A percentile compares a stretch with the other conserved stretches of the same genome.
These are phyloP conservation scores for Strix uralensis DNA, from an alignment of 2,113 vertebrate species.

Conservation along the genomic window DNA sequence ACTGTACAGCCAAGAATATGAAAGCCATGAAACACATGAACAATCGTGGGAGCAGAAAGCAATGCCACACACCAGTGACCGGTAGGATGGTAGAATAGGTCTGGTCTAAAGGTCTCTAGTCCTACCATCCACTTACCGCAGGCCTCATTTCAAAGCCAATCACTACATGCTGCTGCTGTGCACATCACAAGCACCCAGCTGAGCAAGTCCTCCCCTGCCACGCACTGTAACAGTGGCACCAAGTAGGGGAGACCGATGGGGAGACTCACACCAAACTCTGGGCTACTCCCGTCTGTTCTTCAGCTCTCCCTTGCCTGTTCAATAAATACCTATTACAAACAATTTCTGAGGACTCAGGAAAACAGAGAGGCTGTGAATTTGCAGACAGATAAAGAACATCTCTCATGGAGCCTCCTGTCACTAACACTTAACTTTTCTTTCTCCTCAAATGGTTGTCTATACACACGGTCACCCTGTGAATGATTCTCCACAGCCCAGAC, in stretches of 20 bases:
- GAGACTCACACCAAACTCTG: background rate
- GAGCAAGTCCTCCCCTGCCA: background rate
- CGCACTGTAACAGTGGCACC: rapidly evolving
- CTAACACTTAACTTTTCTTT: background rate
- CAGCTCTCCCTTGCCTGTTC: background rate
- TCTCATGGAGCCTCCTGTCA: background rate
- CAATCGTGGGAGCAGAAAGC: background rate
- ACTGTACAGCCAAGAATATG: background rate
- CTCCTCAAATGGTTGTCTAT: background rate
- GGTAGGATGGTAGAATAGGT: background rate
- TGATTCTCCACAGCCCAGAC: background rate
- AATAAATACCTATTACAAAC: background rate
- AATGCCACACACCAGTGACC: rapidly evolving
- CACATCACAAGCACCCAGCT: background rate
- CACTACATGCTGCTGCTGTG: background rate
- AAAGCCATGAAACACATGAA: background rate
- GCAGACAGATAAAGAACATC: background rate
- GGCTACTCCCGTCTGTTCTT: background rate
- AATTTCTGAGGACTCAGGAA: background rate
- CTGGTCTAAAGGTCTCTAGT: background rate
- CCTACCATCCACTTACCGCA: background rate
- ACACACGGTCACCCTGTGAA: background rate
- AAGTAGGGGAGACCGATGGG: background rate
- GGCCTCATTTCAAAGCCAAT: background rate
- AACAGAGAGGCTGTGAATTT: background rate